Evolutionary conservation across 1,140 invertebrate species (phyloP), one percentile per base, ranked within the genome.

Genomic region (Copidosoma floridanum): DNA sequence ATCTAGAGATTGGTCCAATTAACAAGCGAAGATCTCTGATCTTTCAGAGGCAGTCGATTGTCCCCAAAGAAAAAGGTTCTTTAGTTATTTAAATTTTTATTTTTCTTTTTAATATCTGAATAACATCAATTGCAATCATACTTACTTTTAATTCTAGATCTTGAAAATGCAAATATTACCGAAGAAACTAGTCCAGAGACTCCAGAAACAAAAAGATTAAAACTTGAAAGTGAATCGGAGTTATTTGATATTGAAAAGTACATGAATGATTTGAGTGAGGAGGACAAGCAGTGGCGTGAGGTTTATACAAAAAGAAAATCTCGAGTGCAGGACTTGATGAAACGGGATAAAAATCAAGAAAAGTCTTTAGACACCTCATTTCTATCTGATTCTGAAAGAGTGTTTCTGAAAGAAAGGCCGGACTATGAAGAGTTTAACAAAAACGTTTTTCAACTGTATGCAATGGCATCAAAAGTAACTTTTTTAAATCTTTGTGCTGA

Each of bases 221-320:
- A 60, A 57, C 10, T n/a, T 35, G 35, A 47, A 21, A 35, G 24
- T 12, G 10, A 21, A 4, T 24, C 43, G n/a, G 48, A 67, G 18
- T 0, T 1, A 3, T 72, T 75, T 52, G 55, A 75, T 65, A 46
- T 76, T 16, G 23, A 48, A 38, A 37, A 67, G 29, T 77, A 77
- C 52, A 67, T 73, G 55, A 21, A 56, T 10, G 63, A 23, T 20
- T 51, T 77, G 2, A 68, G 37, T 54, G 47, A 65, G 3, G 75
- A 77, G 55, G 67, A 68, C 47, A 64, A 64, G 50, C 48, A 59
- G 5, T 78, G 76, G 75, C 65, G 66, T 16, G 52, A 67, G 37
- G 65, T 51, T 0, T 63, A 68, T 7, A 63, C 41, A 6, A 61
- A 61, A 29, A 64, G 76, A 12, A 76, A 68, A 61, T 12, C 12